Evolutionary conservation across 2,888 invertebrate genomes (phyloP), one percentile per base, ranked within the genome.

Genomic region (Eudiplozoon nipponicum): DNA sequence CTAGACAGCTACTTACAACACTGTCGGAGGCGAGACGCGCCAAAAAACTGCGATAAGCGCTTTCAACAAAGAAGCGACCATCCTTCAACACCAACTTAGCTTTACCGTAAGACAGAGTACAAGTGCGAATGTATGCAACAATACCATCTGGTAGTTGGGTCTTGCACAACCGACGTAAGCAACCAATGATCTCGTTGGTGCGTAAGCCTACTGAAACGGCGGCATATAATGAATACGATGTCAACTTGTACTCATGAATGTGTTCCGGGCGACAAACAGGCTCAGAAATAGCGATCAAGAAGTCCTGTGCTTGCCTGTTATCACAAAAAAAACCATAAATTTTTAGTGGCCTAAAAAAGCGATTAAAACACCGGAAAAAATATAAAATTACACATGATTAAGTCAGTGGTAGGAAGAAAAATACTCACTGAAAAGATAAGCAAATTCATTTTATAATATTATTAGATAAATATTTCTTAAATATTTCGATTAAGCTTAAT

Each of bases 241-340:
- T 94, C 47, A 98, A 59, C 56, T 81, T 81, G 49, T 65, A 66
- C 55, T 98, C 90, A 51, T 98, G 94, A 46, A 94, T 73, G 54
- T 76, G 74, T 61, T 86, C 81, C 1, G 94, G 94, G 26, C 94
- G 70, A 59, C 86, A 86, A 13, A 43, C 23, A 17, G 28, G 35
- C 56, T 94, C 94, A 4, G 90, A 71, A 48, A 94, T 90, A 9
- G 94, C 90, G 52, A 98, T 94, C 15, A 98, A 65, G 56, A 98
- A 98, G 57, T 98, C 94, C 59, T 94, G 86, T 4, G 94, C 94
- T 61, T 90, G 90, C n/a, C n/a, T n/a, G n/a, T n/a, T n/a, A n/a
- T n/a, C n/a, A n/a, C n/a, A n/a, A n/a, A n/a, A n/a, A n/a, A n/a
- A n/a, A n/a, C n/a, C n/a, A n/a, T n/a, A n/a, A n/a, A n/a, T n/a